These are phyloP conservation scores for Cybosia mesomella DNA, from an alignment of 2,888 invertebrate genomes.

Conservation along the genomic window DNA sequence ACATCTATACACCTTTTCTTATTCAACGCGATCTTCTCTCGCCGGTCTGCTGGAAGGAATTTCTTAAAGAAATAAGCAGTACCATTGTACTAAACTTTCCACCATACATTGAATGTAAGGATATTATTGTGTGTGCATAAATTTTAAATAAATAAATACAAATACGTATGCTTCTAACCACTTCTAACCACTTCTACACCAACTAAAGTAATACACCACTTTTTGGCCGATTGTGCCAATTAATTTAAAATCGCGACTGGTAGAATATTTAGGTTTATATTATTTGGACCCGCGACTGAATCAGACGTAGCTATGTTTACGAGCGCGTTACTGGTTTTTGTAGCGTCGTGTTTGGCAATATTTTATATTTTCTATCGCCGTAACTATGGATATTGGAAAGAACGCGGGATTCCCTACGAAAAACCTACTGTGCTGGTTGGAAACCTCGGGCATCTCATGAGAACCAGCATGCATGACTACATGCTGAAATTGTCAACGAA, in stretches of 20 bases:
- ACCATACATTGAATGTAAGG: too few species aligned
- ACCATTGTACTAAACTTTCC: too few species aligned
- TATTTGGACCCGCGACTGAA: background rate
- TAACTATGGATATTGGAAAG: slow-evolving; percentile 72
- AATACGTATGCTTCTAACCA: too few species aligned
- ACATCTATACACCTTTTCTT: too few species aligned
- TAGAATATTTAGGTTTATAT: background rate
- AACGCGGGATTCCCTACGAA: slow-evolving; percentile 67
- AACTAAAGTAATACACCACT: background rate
- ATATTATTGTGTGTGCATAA: too few species aligned
- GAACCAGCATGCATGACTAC: slow-evolving; percentile 66
- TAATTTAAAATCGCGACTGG: background rate
- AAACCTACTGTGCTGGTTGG: slow-evolving; percentile 65
- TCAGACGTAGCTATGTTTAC: slow-evolving; percentile 38
- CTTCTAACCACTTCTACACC: too few species aligned
- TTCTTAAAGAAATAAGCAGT: too few species aligned
- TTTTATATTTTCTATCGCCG: slow-evolving; percentile 56
- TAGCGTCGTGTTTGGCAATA: slow-evolving; percentile 49
- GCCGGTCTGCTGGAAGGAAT: too few species aligned
- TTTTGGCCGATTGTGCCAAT: background rate
- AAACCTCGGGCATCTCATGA: slow-evolving; percentile 66
- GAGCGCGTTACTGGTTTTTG: slow-evolving; percentile 38
- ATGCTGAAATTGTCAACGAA: slow-evolving; percentile 59
- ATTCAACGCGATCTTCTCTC: too few species aligned
- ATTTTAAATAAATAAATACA: too few species aligned